Base-by-base conservation (phyloP, 1,140 invertebrate species). In the Drosophila mayri region DNA sequence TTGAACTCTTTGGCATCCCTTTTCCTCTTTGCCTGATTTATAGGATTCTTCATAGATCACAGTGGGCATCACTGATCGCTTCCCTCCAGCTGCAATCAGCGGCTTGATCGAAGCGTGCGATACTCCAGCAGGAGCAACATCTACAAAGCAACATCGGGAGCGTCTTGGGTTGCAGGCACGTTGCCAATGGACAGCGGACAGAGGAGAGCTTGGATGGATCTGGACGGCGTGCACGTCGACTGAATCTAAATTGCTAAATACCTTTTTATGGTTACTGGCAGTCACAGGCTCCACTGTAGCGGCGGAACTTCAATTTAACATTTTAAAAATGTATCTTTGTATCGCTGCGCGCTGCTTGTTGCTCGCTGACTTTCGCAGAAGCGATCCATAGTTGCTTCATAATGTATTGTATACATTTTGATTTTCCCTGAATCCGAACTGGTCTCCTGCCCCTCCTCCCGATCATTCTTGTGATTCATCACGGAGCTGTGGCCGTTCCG, bases 231-330 rank as follows among this genome's bases (percentile, higher is more conserved):
- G 76, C 76, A 88, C 85, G 81, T 88, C 85, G 85, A 85, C 83
- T 85, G 85, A 88, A 90, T 90, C 85, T 90, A 90, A 90, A 90
- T 90, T 90, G 85, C 85, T 90, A 90, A 90, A 90, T 90, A 90
- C 85, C 85, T 90, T 90, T 90, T 90, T 90, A 90, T 90, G 85
- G 85, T 90, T 81, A 66, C 72, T 81, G 54, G 41, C 76, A 54
- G 62, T 70, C 66, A 41, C 76, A 67, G 66, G 64, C 66, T 65
- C 16, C 62, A 67, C 61, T 66, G 59, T 59, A 47, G 59, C 54
- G 32, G 49, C 64, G 76, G 30, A 73, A 66, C 78, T 79, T 90
- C 78, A 85, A 90, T 90, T 90, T 85, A 90, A 90, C 78, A 90
- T 90, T 90, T 90, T 81, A 79, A 90, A 86, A 90, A 90, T 90